phyloP scores from a whole-genome alignment of 2,113 vertebrate species.

The Holacanthus passer region DNA sequence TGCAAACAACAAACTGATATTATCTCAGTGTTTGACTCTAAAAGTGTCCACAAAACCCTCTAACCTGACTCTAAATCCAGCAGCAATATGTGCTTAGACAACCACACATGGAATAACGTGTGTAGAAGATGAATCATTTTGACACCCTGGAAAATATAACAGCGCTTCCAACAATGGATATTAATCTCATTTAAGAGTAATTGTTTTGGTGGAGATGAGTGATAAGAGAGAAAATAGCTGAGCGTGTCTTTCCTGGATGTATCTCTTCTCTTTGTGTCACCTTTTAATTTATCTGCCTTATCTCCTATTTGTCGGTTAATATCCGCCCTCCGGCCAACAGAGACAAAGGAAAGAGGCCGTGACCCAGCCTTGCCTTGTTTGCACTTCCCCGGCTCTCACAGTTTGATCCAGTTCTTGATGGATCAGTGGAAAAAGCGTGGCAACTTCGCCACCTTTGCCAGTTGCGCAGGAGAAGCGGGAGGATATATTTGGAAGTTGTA shows the following conservation, averaged over 20 bases:
- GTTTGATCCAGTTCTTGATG: slow-evolving; percentile 72
- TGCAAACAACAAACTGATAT: too few species aligned
- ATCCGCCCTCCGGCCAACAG: slow-evolving; percentile 59
- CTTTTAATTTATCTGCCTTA: slow-evolving; percentile 60
- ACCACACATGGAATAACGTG: background rate
- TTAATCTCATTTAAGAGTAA: slow-evolving; percentile 37
- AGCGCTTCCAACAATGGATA: slow-evolving; percentile 14
- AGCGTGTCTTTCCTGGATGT: slow-evolving; percentile 19
- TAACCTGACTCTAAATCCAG: background rate
- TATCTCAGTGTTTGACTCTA: too few species aligned
- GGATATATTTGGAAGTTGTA: slow-evolving; percentile 66
- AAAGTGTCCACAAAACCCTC: too few species aligned
- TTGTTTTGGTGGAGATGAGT: slow-evolving; percentile 64
- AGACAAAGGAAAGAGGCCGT: slow-evolving; percentile 61
- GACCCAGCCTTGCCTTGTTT: slow-evolving; percentile 67
- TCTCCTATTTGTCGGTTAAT: slow-evolving; percentile 63
- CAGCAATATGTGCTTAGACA: background rate
- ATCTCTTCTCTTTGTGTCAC: slow-evolving; percentile 54
- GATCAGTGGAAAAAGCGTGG: slow-evolving; percentile 76
- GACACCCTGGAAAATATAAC: slow-evolving; percentile 48
- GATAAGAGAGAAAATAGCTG: slow-evolving; percentile 53
- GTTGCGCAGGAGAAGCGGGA: slow-evolving; percentile 13
- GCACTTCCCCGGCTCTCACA: slow-evolving; percentile 51
- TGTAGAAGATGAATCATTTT: background rate
- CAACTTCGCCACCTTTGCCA: slow-evolving; percentile 48